Base-by-base conservation (phyloP, 1,140 invertebrate genomes). In the Drosophila lowei region DNA sequence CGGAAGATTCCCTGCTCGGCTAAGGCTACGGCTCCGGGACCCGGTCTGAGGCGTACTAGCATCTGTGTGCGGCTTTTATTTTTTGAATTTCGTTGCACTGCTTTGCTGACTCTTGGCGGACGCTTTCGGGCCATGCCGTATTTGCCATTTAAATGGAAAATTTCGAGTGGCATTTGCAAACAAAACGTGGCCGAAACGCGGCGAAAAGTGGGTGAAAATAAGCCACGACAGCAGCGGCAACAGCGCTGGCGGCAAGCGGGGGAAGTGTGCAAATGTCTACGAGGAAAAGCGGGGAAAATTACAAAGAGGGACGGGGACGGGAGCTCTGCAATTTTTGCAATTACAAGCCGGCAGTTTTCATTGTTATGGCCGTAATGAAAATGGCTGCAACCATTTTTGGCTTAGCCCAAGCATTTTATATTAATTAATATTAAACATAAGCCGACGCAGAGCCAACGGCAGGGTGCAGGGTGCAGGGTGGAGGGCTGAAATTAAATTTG, bases 341-440 rank as follows among this genome's bases (percentile, higher is more conserved):
- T 88, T 86, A 85, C 67, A 73, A 58, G 68, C 75, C 50, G 61
- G 55, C 77, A 80, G 74, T 57, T 79, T 72, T 78, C 83, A 86
- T 85, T 85, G 81, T 85, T 85, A 88, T 81, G 64, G 64, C 68
- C 54, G 44, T 81, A 80, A 86, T 85, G 77, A 88, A 86, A 88
- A 88, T 75, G 64, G 58, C 70, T 81, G 79, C 63, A 83, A 66
- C 63, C 64, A 61, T 70, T 81, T 74, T 78, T 70, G 70, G 74
- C 80, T 86, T 80, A 77, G 81, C 52, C 49, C 21, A 42, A 48
- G 60, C 77, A 85, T 85, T 88, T 86, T 73, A 81, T 81, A 81
- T 86, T 86, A 86, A 86, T 86, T 86, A 88, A 86, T 86, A 65
- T 86, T 88, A 85, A 85, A 68, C 70, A 88, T 57, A 57, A 70